Base-by-base conservation (phyloP, 2,888 invertebrate species). In the Saturnia pavonia region DNA sequence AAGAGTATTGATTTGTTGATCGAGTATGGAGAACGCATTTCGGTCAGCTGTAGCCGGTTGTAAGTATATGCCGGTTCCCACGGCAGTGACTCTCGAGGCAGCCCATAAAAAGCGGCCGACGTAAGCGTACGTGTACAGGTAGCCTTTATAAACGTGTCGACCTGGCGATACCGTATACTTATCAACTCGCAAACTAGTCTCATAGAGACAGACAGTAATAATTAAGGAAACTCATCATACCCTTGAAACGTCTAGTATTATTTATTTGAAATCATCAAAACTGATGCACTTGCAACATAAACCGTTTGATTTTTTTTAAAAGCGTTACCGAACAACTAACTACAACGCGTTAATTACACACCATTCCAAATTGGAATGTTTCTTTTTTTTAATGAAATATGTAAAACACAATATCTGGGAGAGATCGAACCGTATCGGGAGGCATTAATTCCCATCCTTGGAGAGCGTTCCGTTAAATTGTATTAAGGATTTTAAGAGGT, bases 61-160 rank as follows among this genome's bases (percentile, higher is more conserved):
- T 91, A 92, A 92, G 94, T 91, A 86, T 89, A 91, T 91, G 94
- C 91, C 85, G 89, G 92, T 94, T 94, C 94, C 91, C 91, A 94
- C 94, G 92, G 84, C 91, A 89, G 89, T 90, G 90, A 92, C 89
- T 90, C 87, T 88, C 87, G 89, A 87, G 85, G 78, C 88, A 81
- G 88, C 83, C 91, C 91, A 93, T 93, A 92, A 94, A 92, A 93
- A 93, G 91, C 88, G 87, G 84, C 82, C 89, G 88, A 90, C 89
- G 91, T 88, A 86, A 89, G 87, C 88, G 90, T 91, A 90, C 91
- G 91, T 90, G 91, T 88, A 85, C 86, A 89, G 90, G 89, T 91
- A 91, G 91, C 88, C 85, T 91, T 89, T 89, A 90, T 86, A 86
- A 86, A 87, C 86, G 86, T 84, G 85, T 85, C 84, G 86, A 84